phyloP scores from a whole-genome alignment of 2,888 invertebrate genomes.

The Scaptomyza cyrtandrae region DNA sequence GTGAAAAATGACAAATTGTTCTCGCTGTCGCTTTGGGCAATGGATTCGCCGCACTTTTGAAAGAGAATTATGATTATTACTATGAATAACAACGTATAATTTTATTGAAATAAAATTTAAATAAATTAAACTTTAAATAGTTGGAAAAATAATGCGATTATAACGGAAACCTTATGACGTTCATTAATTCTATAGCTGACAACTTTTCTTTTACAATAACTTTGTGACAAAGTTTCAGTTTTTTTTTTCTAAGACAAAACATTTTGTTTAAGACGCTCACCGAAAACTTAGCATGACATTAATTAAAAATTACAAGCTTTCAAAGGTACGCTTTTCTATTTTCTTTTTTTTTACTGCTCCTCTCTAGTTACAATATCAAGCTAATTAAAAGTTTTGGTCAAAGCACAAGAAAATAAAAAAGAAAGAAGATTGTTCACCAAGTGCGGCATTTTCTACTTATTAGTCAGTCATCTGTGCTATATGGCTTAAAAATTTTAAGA shows the following conservation, averaged over 20 bases:
- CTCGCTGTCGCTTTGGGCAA: slow-evolving; percentile 15
- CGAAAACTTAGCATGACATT: slow-evolving; percentile 58
- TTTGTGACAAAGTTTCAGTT: slow-evolving; percentile 22
- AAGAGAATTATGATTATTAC: slow-evolving; percentile 9
- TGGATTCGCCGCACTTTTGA: background rate
- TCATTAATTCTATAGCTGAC: slow-evolving; percentile 23
- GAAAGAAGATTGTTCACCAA: slow-evolving; percentile 12
- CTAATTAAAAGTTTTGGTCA: slow-evolving; percentile 77
- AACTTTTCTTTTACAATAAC: slow-evolving; percentile 50
- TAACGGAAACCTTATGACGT: background rate
- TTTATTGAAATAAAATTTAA: background rate
- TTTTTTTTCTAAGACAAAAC: slow-evolving; percentile 42
- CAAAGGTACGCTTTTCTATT: slow-evolving; percentile 25
- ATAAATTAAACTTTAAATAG: background rate
- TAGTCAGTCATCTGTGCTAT: slow-evolving; percentile 54
- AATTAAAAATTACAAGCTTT: slow-evolving; percentile 59
- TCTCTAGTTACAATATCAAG: slow-evolving; percentile 61
- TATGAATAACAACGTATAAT: slow-evolving; percentile 10
- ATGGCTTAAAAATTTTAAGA: slow-evolving; percentile 43
- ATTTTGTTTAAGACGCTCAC: slow-evolving; percentile 40
- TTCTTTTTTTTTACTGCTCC: slow-evolving; percentile 30
- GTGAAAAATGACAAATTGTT: slow-evolving; percentile 62
- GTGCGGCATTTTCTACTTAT: slow-evolving; percentile 66
- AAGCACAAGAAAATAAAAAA: slow-evolving; percentile 27
- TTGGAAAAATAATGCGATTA: slow-evolving; percentile 15